Conservation (phyloP, 2,888 invertebrate genomes). For the Cylloceria caligata region DNA sequence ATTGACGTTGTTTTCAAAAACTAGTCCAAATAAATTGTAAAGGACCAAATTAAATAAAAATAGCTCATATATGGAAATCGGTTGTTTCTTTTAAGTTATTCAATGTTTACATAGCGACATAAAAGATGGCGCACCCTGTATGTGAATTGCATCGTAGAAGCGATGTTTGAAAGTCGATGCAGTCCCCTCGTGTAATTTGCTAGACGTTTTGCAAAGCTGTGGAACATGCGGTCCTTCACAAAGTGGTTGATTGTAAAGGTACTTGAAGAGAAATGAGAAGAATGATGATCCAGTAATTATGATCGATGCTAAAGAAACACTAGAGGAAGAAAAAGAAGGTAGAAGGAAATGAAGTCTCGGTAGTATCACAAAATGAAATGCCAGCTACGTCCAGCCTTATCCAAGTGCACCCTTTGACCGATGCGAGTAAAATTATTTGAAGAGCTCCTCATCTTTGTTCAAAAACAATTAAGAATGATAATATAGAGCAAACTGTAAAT, state of each 20-base stretch:
- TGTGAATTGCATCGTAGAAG: slow-evolving; percentile 48
- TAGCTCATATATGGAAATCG: too few species aligned
- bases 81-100: too few species aligned
- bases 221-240: slow-evolving; percentile 36
- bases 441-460: too few species aligned
- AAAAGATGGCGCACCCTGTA: too few species aligned
- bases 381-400: slow-evolving; percentile 44
- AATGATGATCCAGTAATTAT: slow-evolving; percentile 42
- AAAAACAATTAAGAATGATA: slow-evolving; percentile 18
- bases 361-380: slow-evolving; percentile 46
- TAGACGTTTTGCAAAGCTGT: slow-evolving; percentile 40
- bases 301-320: slow-evolving; percentile 48
- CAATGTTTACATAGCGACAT: too few species aligned
- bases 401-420: slow-evolving; percentile 31
- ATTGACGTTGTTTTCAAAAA: too few species aligned
- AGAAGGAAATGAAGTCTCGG: slow-evolving; percentile 43
- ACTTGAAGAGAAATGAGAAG: slow-evolving; percentile 44
- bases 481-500: slow-evolving; percentile 47
- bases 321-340: too few species aligned
- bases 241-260: slow-evolving; percentile 45
- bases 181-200: slow-evolving; percentile 49
- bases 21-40: too few species aligned
- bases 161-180: slow-evolving; percentile 47
- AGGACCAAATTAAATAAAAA: too few species aligned
- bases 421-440: too few species aligned